Evolutionary conservation across 2,888 invertebrate genomes (phyloP).

Genomic region (Conomelus anceps): DNA sequence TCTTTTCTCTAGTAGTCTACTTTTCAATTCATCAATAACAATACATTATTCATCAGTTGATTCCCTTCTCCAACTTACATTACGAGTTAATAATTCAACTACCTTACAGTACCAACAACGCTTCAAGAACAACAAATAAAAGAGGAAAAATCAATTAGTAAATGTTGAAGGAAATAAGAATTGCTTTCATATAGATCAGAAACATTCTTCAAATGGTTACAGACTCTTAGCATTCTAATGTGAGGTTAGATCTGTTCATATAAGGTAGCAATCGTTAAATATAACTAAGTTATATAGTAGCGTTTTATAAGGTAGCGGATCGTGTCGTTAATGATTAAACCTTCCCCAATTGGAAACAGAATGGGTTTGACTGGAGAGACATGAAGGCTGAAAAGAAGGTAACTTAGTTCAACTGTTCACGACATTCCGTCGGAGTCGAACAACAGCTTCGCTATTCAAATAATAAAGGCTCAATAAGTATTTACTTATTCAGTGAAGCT

Average conservation of each 20-base stretch:
- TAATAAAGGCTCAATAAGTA: not conserved
- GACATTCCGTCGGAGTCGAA: not conserved
- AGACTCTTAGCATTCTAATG: not conserved
- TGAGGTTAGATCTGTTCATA: not conserved
- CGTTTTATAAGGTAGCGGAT: not conserved
- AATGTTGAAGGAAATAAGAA: not conserved
- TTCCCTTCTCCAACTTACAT: not conserved
- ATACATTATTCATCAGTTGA: not conserved
- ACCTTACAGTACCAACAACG: not conserved
- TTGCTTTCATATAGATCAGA: not conserved
- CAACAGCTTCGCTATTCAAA: not conserved
- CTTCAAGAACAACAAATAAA: not conserved
- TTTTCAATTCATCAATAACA: too few relatives aligned
- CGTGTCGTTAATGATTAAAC: not conserved
- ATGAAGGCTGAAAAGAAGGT: too few relatives aligned
- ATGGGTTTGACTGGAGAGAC: not conserved
- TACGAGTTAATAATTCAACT: not conserved
- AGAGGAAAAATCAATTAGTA: not conserved
- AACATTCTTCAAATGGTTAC: not conserved
- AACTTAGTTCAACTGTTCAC: not conserved
- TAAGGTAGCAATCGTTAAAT: not conserved
- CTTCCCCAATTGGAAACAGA: not conserved
- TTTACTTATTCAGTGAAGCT: not conserved
- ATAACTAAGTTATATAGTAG: not conserved
- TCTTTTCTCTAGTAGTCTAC: too few relatives aligned